Percentiles rank a stretch among this genome's conserved stretches.
These are phyloP conservation scores for Lathamus discolor DNA, from an alignment of 2,113 vertebrate species.

Conservation along the genomic window DNA sequence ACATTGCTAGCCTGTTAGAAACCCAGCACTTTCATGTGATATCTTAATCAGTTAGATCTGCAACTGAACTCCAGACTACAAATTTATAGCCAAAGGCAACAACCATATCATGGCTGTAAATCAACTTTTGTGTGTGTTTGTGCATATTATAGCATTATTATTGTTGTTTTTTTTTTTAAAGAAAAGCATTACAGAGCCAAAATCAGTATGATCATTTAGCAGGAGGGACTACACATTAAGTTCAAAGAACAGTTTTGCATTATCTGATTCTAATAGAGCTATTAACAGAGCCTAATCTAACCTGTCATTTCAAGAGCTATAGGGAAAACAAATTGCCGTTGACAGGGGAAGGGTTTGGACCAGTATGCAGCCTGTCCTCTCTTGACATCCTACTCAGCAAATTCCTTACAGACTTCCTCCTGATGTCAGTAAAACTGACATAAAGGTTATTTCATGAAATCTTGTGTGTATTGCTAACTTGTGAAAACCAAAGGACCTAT, in stretches of 20 bases:
- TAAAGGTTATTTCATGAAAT: constrained; percentile 50
- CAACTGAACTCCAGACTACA: background rate
- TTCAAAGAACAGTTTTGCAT: background rate
- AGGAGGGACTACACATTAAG: background rate
- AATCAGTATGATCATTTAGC: background rate
- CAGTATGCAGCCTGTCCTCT: constrained; percentile 40
- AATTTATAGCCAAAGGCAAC: constrained; percentile 38
- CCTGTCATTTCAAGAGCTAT: background rate
- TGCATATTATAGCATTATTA: background rate
- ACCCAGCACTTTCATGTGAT: background rate
- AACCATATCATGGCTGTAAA: constrained; percentile 1
- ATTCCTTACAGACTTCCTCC: constrained; percentile 49
- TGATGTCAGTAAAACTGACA: constrained; percentile 37
- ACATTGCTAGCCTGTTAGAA: background rate
- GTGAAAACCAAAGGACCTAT: constrained; percentile 14
- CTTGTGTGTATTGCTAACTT: constrained; percentile 14
- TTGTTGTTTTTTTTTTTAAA: background rate
- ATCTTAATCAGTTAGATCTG: background rate
- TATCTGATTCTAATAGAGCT: constrained; percentile 15
- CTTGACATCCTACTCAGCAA: constrained; percentile 56
- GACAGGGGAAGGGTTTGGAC: background rate
- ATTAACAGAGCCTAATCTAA: background rate
- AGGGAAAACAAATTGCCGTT: background rate
- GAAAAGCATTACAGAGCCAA: constrained; percentile 9
- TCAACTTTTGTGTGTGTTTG: background rate